These are phyloP conservation scores for Cosmorhoe ocellata DNA, from an alignment of 2,888 invertebrate species.

Conservation along the genomic window DNA sequence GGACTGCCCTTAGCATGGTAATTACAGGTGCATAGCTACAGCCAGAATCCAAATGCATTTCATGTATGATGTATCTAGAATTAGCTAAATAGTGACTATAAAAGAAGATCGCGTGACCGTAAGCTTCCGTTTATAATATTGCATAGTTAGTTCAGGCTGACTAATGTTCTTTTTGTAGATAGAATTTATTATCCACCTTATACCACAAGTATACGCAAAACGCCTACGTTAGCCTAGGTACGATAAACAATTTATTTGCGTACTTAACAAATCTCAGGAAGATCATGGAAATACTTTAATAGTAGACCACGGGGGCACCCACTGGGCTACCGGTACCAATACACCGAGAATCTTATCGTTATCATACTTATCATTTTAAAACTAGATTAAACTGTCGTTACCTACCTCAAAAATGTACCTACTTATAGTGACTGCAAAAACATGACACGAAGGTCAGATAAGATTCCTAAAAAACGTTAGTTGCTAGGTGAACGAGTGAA, in stretches of 20 bases:
- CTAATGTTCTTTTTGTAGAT: too few species aligned
- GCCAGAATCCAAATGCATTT: constrained; percentile 19
- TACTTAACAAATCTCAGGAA: too few species aligned
- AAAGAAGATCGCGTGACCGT: too few species aligned
- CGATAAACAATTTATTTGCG: too few species aligned
- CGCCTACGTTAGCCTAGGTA: too few species aligned
- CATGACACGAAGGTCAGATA: not conserved
- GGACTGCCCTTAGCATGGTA: constrained; percentile 29
- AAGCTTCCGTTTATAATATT: too few species aligned
- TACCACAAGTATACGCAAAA: too few species aligned
- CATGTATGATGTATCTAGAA: not conserved
- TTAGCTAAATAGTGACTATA: not conserved
- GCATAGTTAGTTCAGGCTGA: too few species aligned
- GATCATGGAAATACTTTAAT: too few species aligned
- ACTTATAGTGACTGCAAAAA: not conserved
- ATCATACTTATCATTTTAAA: not conserved
- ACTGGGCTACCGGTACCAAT: not conserved
- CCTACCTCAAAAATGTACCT: not conserved
- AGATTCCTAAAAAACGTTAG: not conserved
- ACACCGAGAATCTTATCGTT: not conserved
- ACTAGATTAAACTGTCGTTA: not conserved
- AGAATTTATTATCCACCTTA: not conserved
- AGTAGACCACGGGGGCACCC: not conserved
- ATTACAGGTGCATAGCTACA: constrained; percentile 24
- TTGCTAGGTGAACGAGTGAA: too few species aligned